Conservation (phyloP, 2,113 vertebrate genomes). For the Rafetus swinhoei region DNA sequence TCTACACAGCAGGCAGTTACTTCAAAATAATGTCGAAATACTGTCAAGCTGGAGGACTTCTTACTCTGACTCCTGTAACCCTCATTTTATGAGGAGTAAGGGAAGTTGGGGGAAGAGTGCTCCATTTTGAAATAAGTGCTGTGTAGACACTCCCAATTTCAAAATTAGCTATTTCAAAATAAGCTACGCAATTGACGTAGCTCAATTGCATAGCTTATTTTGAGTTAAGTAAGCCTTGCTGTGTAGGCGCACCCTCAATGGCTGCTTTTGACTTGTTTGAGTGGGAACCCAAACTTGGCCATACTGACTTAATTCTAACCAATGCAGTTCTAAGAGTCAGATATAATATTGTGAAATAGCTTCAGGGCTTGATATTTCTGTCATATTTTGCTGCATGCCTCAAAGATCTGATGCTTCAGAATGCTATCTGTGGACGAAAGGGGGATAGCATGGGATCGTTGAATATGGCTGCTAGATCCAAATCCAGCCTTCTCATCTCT, state of each 20-base stretch:
- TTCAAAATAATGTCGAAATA: no score
- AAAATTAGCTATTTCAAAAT: no score
- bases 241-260: neutral
- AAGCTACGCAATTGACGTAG: no score
- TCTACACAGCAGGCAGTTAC: no score
- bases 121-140: no score
- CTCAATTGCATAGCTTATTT: no score
- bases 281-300: neutral
- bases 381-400: neutral
- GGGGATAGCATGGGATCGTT: neutral
- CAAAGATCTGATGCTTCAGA: neutral
- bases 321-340: neutral
- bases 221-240: no score
- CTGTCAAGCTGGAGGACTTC: no score
- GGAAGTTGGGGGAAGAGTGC: no score
- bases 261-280: neutral
- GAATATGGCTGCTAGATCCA: neutral
- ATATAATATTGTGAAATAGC: neutral
- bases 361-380: neutral
- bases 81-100: no score
- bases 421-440: neutral
- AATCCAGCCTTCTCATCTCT: neutral
- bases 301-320: neutral
- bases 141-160: no score
- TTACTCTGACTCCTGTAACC: no score